Base-by-base conservation (phyloP, 2,888 invertebrate species). In the Tineola bisselliella region DNA sequence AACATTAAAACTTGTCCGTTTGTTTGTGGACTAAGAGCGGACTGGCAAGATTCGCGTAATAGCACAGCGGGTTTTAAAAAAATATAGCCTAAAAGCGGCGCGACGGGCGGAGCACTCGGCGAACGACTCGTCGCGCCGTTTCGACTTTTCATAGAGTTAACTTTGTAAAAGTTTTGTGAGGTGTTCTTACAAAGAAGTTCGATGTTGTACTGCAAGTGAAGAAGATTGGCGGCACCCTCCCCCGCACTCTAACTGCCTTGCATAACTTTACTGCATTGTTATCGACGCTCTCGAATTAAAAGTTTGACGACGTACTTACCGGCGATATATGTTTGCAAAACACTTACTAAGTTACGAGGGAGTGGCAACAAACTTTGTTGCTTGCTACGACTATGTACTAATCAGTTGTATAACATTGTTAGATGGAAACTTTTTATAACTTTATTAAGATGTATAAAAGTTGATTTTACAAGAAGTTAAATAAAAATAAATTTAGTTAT, bases 1-100 rank as follows among this genome's bases (percentile, higher is more conserved):
- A 86, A 87, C 86, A 86, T 86, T 87, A 86, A 86, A 87, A 86
- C 84, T 86, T 86, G 84, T 84, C 81, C 86, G 84, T 86, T 86
- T 86, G 86, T 86, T 86, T 84, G 82, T 80, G 72, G 79, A 12
- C 31, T 25, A 15, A 81, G 78, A 81, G 81, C 75, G 77, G 80
- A 72, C 75, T 77, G 74, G 70, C 70, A 74, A 66, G 69, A 74
- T 68, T 70, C 71, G 68, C 62, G 65, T 18, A 63, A 61, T 66
- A 65, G 64, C 65, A 71, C 66, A 62, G 64, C 43, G 63, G 62
- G 63, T 62, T 25, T 19, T 65, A 62, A 61, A 63, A 64, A 66
- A 67, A 63, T 70, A 67, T 69, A 73, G 73, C 78, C 63, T 66
- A 66, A 66, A 67, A 67, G 68, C 64, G 64, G 66, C 66, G 70